Evolutionary conservation across 1,140 invertebrate species (phyloP), one percentile per base, ranked within the genome.

Genomic region (Carcinoscorpius rotundicauda): DNA sequence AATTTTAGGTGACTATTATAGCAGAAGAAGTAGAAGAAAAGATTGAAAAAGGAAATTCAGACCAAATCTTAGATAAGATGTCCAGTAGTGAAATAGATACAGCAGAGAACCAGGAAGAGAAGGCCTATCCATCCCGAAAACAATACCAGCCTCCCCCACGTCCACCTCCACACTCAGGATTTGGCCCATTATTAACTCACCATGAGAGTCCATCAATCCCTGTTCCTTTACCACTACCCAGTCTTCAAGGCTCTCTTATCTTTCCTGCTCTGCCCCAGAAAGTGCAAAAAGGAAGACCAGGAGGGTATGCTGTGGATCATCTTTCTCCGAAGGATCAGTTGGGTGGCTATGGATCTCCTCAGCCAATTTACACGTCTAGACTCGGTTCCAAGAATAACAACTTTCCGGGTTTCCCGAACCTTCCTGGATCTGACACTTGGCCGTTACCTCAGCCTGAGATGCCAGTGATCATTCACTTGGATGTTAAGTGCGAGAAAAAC

Each of bases 401-500:
- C 3, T 69, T 69, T 58, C 65, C 64, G 51, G 68, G 68, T 6
- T 69, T 69, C 49, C 63, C 68, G 10, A 69, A 61, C 53, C 61
- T 69, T n/a, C 68, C 64, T 11, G 57, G 64, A 49, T 64, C 66
- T 60, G 72, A 73, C 55, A 63, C 66, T 4, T 74, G 73, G 73
- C 73, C 73, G 11, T 59, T 73, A 10, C 65, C 69, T 0, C 60
- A 65, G 55, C 71, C 71, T 48, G 73, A 75, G 50, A 74, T 71
- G 67, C 73, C 73, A 11, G 60, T 63, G 4, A 66, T 72, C 52
- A 69, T 72, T 11, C 56, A 62, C 55, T 61, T 68, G 52, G 60
- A 68, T 58, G 66, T 68, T 8, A 68, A 69, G 29, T 68, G 66
- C 51, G 67, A 68, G 49, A 68, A 68, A 51, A 68, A 68, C 29